Percentiles rank a stretch among this genome's conserved stretches.
Conservation (phyloP, 2,797 vertebrate genomes). For the Enteromius trimaculatus region DNA sequence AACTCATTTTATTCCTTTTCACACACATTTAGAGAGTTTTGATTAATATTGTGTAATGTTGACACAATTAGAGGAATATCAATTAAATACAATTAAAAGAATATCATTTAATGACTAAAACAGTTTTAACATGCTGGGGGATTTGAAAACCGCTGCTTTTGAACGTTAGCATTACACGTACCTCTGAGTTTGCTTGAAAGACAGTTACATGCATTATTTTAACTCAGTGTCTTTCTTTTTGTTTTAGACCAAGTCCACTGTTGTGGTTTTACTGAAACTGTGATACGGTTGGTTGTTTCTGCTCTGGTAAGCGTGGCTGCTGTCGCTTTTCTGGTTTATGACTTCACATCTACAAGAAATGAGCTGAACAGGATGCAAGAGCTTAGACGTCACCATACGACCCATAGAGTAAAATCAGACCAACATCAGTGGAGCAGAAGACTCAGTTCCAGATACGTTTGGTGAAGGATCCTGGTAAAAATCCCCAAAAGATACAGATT, state of each 20-base stretch:
- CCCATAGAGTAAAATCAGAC: neutral
- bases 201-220: neutral
- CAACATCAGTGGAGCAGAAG: neutral
- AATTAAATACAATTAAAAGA: no score
- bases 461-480: neutral
- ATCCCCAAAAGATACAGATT: neutral
- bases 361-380: neutral
- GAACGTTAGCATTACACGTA: no score
- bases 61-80: no score
- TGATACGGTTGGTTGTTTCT: neutral
- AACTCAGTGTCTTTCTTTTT: neutral
- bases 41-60: no score
- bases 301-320: neutral
- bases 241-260: neutral
- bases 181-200: neutral
- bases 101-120: no score
- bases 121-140: no score
- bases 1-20: no score
- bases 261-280: constrained; percentile 1
- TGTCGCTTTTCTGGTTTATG: constrained; percentile 1
- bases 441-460: neutral
- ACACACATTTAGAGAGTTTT: no score
- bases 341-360: neutral
- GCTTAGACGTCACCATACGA: neutral
- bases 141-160: no score